phyloP scores from a whole-genome alignment of 2,113 vertebrate genomes.

The Poeciliopsis retropinna region DNA sequence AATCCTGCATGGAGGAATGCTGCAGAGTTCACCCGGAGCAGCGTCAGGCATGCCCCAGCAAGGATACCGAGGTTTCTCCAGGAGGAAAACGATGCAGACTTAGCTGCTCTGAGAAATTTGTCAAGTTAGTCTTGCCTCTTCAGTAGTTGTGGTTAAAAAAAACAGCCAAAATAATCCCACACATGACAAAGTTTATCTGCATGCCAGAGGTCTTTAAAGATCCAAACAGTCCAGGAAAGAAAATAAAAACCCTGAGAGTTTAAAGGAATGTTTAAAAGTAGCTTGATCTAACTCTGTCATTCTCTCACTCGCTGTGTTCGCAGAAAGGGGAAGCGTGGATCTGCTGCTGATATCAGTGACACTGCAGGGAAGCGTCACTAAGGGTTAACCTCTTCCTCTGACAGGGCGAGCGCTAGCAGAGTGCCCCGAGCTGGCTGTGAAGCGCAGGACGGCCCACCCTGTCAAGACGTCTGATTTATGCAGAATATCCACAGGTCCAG shows the following conservation, averaged over 20 bases:
- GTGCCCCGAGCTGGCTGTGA: constrained; percentile 53
- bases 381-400: constrained; percentile 56
- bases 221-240: constrained; percentile 18
- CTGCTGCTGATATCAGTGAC: constrained; percentile 26
- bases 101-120: constrained; percentile 16
- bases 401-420: constrained; percentile 23
- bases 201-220: constrained; percentile 18
- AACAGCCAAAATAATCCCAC: constrained; percentile 31
- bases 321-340: constrained; percentile 53
- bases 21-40: constrained; percentile 26
- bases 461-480: constrained; percentile 22
- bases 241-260: not conserved
- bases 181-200: not conserved
- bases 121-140: constrained; percentile 27
- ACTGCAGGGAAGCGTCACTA: constrained; percentile 30
- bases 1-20: constrained; percentile 31
- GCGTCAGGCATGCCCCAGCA: constrained; percentile 57
- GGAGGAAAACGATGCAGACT: constrained; percentile 19
- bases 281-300: constrained; percentile 20
- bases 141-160: constrained; percentile 21
- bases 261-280: constrained; percentile 5
- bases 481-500: constrained; percentile 39
- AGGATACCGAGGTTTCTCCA: constrained; percentile 25
- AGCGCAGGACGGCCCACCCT: constrained; percentile 44
- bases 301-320: constrained; percentile 19